Evolutionary conservation across 2,797 vertebrate genomes (phyloP).

Genomic region (Silurus lanzhouensis): DNA sequence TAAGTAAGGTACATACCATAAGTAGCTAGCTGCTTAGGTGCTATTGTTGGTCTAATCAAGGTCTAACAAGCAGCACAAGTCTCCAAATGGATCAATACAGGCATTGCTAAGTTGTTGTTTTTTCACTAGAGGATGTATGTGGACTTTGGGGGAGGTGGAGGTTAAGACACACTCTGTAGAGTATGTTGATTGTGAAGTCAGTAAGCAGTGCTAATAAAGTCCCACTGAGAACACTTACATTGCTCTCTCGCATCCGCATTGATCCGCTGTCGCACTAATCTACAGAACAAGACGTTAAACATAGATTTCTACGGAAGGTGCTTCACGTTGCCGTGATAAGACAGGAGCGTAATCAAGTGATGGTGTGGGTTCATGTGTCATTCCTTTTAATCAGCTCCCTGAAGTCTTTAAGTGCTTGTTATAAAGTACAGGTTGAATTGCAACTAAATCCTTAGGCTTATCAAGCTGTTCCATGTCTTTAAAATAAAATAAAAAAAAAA

Average conservation of each 20-base stretch:
- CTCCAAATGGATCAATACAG: not conserved
- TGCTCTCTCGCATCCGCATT: not conserved
- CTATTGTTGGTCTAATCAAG: not conserved
- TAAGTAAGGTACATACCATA: not conserved
- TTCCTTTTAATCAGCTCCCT: slow-evolving; percentile 22
- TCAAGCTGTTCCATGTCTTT: not conserved
- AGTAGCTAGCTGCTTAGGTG: not conserved
- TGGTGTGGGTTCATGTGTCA: not conserved
- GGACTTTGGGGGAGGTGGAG: not conserved
- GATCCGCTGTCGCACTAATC: slow-evolving; percentile 15
- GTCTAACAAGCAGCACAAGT: not conserved
- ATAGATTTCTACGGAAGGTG: not conserved
- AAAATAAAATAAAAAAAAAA: not conserved
- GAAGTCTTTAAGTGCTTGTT: slow-evolving; percentile 13
- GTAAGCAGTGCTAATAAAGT: slow-evolving; percentile 2
- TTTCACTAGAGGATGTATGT: not conserved
- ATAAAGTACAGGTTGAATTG: not conserved
- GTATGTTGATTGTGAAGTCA: not conserved
- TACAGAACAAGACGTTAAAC: not conserved
- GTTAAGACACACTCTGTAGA: not conserved
- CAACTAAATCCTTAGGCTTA: not conserved
- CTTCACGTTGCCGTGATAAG: not conserved
- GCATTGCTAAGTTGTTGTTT: not conserved
- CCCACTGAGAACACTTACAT: slow-evolving; percentile 7
- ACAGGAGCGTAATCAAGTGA: not conserved